Percentiles rank a stretch among this genome's conserved stretches.
Conservation (phyloP, 2,888 invertebrate species). For the Temnothorax unifasciatus region DNA sequence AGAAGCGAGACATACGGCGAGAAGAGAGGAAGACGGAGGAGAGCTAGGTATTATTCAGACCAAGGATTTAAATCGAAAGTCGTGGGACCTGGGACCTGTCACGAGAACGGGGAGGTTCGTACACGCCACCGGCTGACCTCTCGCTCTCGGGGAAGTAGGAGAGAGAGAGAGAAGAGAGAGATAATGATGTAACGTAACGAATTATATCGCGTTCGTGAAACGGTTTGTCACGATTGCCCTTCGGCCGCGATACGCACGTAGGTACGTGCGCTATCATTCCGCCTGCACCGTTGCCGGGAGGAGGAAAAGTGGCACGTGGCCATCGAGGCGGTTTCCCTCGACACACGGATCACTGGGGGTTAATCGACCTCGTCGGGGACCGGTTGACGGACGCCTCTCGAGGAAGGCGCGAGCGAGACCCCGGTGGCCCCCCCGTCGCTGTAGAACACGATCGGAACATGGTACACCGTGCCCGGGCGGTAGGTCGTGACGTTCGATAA, state of each 20-base stretch:
- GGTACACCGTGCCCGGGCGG: neutral
- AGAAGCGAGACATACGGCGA: neutral
- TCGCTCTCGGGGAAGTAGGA: neutral
- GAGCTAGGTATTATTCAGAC: neutral
- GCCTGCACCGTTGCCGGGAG: neutral
- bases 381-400: too few species aligned
- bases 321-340: neutral
- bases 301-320: constrained; percentile 1
- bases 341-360: neutral
- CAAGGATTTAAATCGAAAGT: neutral
- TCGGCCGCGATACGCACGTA: neutral
- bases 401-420: neutral
- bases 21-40: neutral
- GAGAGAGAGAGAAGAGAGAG: neutral
- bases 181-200: constrained; percentile 1
- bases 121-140: neutral
- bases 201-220: neutral
- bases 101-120: neutral
- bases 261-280: neutral
- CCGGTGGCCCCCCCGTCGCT: too few species aligned
- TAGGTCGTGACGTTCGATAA: constrained; percentile 43
- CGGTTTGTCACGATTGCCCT: neutral
- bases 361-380: neutral
- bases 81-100: neutral
- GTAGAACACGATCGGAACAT: neutral